Conservation (phyloP, 2,797 vertebrate genomes). For the Gorsachius magnificus region DNA sequence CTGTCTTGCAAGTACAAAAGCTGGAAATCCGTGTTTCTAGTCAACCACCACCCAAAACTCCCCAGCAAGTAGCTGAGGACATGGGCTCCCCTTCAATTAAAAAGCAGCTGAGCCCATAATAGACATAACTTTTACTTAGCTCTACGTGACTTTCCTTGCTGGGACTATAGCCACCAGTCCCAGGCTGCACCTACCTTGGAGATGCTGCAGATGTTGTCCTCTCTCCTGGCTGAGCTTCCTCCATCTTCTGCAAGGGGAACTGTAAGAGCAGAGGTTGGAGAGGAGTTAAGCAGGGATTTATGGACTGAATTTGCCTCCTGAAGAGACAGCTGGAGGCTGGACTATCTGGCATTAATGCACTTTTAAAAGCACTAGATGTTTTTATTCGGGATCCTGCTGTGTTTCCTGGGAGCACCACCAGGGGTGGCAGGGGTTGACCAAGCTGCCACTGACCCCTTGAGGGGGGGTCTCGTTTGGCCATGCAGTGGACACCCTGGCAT, state of each 20-base stretch:
- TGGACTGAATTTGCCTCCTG: background rate
- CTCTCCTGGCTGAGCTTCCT: background rate
- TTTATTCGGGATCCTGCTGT: background rate
- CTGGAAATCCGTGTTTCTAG: background rate
- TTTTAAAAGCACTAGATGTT: background rate
- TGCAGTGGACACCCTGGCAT: background rate
- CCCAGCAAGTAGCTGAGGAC: background rate
- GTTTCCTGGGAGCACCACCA: background rate
- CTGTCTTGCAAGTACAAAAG: background rate
- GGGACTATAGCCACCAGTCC: background rate
- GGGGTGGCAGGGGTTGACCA: background rate
- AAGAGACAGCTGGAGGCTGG: background rate
- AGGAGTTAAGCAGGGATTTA: background rate
- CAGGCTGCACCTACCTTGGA: background rate
- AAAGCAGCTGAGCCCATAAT: background rate
- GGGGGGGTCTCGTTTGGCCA: too few relatives aligned
- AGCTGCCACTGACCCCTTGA: background rate
- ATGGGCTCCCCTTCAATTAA: background rate
- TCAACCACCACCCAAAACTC: background rate
- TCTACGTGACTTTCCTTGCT: rapidly evolving
- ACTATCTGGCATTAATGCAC: background rate
- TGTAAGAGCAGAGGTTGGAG: background rate
- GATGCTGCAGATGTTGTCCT: background rate
- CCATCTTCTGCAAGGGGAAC: background rate
- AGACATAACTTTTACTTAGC: background rate